Base-by-base conservation (phyloP, 2,113 vertebrate species). In the Prunella fulvescens region DNA sequence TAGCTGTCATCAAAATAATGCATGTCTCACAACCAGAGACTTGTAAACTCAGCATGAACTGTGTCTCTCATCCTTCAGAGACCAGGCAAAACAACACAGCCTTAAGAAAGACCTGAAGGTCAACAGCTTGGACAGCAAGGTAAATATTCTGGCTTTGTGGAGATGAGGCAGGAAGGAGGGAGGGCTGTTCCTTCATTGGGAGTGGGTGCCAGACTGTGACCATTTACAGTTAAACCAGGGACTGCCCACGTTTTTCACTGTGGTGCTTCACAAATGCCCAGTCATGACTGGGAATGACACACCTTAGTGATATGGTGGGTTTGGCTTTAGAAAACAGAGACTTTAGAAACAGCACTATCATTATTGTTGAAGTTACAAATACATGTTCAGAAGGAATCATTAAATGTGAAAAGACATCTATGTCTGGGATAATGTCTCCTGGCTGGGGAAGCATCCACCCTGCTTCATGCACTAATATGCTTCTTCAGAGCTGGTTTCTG, bases 221-320 rank as follows among this genome's bases (percentile, higher is more conserved):
- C 26, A 10, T 58, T 25, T 50, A 19, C 8, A 40, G 19, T 40
- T 64, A 73, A 82, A 81, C 5, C 12, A 62, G 56, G 7, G 9
- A 14, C 9, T 70, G 14, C 19, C 33, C 53, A 40, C 1, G 1
- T 39, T 72, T 86, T 86, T 78, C 50, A 56, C 50, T n/a, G 35
- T 25, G 23, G 7, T 81, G 16, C 48, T 92, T 88, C 37, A 35
- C 18, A 50, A 42, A 24, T 24, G 33, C 33, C 65, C 66, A n/a
- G 35, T 28, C 31, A 16, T 64, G 65, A 20, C 40, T 76, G n/a
- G 31, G 37, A 84, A 26, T 64, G 66, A 37, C 53, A 74, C 10
- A 48, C 35, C 37, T 81, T 28, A 48, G n/a, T 0, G 0, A 31
- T 37, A 25, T 0, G 1, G 19, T 61, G 31, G 29, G 82, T 67